Evolutionary conservation across 1,140 invertebrate species (phyloP), one percentile per base, ranked within the genome.

Genomic region (Chironomus tepperi): DNA sequence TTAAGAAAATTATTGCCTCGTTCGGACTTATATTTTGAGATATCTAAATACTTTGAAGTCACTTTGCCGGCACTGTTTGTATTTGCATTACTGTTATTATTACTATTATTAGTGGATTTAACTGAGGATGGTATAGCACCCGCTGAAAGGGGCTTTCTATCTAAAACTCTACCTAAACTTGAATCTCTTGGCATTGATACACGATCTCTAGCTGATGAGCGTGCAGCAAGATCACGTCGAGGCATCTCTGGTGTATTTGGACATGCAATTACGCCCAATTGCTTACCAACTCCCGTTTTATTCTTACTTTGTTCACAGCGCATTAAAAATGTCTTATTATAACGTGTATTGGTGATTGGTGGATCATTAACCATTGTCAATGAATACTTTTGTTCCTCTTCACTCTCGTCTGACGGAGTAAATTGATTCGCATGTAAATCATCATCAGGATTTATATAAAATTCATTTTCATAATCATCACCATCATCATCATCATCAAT

Each of bases 21-120:
- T 2, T 83, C 83, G 47, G 78, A 81, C 79, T 87, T 87, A 78
- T 86, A 87, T 77, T 86, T 86, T 65, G 86, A 87, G 75, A 87
- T 87, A 79, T 87, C 86, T 43, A 87, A 77, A 76, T 87, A 87
- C 42, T 85, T 82, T 10, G 81, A 80, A 72, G 80, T 79, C 57
- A 81, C 80, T 0, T 79, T 78, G 72, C 74, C 67, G 42, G n/a
- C 73, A 65, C 15, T 47, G 12, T 10, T 73, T 42, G 75, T 19
- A 15, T 74, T 43, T 74, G 65, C 73, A 47, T 47, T 47, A 47
- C 8, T 47, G 15, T 47, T 47, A 47, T 47, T 47, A 47, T 47
- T 47, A 47, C 8, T 47, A 47, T 47, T 47, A 47, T 2, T 47
- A 47, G 8, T 47, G 73, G 43, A 75, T 75, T 77, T 74, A 21